phyloP scores from a whole-genome alignment of 2,113 vertebrate species.

The Thunnus thynnus region DNA sequence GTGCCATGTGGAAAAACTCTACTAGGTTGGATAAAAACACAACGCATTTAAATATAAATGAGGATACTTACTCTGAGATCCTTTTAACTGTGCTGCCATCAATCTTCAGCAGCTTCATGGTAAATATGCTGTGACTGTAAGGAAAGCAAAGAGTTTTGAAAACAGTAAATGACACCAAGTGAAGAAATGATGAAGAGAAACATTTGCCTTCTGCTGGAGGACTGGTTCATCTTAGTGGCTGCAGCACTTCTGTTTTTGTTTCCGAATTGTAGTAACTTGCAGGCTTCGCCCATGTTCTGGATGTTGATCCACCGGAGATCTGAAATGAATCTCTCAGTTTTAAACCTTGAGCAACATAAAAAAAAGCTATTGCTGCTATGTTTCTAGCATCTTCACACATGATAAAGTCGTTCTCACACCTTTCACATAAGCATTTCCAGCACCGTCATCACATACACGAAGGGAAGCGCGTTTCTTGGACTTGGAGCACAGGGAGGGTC shows the following conservation, averaged over 20 bases:
- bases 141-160: background rate
- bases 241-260: conserved; percentile 92
- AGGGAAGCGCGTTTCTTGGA: conserved; percentile 85
- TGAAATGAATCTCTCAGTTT: conserved; percentile 52
- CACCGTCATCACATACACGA: conserved; percentile 90
- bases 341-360: background rate
- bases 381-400: background rate
- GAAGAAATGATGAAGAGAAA: no score
- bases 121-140: conserved; percentile 91
- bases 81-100: conserved; percentile 75
- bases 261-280: conserved; percentile 87
- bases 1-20: no score
- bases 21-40: background rate
- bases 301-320: conserved; percentile 91
- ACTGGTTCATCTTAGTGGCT: conserved; percentile 91
- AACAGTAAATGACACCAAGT: background rate
- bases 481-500: conserved; percentile 75
- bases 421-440: conserved; percentile 90
- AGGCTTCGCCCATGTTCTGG: conserved; percentile 86
- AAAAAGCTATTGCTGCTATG: background rate
- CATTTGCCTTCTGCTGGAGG: conserved; percentile 91
- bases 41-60: background rate
- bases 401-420: conserved; percentile 58
- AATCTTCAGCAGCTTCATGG: conserved; percentile 88
- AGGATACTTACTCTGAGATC: conserved; percentile 88